Evolutionary conservation across 2,113 vertebrate species (phyloP).

Genomic region (Henicopernis longicauda): DNA sequence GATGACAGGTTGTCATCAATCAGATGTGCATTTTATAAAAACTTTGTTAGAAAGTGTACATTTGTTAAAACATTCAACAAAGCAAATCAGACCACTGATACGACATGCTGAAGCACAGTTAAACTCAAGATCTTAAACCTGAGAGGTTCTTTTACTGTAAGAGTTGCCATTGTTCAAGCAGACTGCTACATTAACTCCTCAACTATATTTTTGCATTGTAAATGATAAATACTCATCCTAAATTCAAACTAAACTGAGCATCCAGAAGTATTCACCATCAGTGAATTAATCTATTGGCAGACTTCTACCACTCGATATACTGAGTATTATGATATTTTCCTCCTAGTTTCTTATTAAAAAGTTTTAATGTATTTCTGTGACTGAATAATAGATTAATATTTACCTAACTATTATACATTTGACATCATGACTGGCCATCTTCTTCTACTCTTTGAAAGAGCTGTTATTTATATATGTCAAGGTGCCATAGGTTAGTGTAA

Average conservation of each 20-base stretch:
- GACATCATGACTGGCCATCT: background rate
- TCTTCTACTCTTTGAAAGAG: background rate
- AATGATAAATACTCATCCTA: background rate
- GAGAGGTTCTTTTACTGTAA: background rate
- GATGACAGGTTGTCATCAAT: background rate
- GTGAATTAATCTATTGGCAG: background rate
- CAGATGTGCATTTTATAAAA: background rate
- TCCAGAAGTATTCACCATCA: background rate
- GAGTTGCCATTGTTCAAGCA: background rate
- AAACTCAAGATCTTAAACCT: background rate
- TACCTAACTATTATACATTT: background rate
- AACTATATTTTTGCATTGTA: background rate
- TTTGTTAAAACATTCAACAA: background rate
- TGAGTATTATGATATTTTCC: background rate
- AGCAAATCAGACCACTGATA: background rate
- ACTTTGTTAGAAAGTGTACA: background rate
- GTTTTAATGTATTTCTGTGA: background rate
- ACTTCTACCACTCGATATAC: background rate
- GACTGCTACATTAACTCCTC: background rate
- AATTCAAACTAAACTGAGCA: background rate
- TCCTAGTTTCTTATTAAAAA: background rate
- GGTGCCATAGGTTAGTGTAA: accelerated
- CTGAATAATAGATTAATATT: background rate
- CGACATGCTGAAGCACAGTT: background rate
- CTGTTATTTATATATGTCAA: background rate